A percentile compares a stretch with the other conserved stretches of the same genome.
These are phyloP conservation scores for Etheostoma cragini DNA, from an alignment of 2,113 vertebrate genomes.

Conservation along the genomic window DNA sequence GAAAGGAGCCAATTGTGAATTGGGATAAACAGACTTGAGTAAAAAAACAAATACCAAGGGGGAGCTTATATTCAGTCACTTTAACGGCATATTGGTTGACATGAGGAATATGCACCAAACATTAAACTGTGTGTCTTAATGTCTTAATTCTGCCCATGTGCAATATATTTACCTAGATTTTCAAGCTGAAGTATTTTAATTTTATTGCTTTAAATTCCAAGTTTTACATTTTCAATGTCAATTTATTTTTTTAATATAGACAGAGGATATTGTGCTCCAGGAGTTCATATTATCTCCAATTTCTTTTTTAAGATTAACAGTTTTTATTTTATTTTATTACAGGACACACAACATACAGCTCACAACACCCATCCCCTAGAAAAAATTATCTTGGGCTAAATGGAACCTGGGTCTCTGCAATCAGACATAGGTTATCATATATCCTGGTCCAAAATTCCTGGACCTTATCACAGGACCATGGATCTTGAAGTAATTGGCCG, in stretches of 20 bases:
- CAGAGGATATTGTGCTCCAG: not conserved
- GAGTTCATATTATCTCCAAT: too few relatives aligned
- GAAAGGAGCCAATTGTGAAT: not conserved
- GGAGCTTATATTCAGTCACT: not conserved
- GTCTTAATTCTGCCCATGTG: not conserved
- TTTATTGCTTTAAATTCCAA: not conserved
- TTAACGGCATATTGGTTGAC: not conserved
- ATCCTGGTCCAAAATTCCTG: too few relatives aligned
- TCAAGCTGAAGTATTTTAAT: not conserved
- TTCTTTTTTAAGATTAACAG: too few relatives aligned
- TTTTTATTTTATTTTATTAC: too few relatives aligned
- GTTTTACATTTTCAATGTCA: not conserved
- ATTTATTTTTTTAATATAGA: not conserved
- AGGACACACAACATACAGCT: too few relatives aligned
- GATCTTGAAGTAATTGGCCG: too few relatives aligned
- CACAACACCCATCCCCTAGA: too few relatives aligned
- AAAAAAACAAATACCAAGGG: not conserved
- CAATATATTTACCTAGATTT: not conserved
- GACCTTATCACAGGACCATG: too few relatives aligned
- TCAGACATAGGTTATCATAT: too few relatives aligned
- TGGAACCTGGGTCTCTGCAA: too few relatives aligned
- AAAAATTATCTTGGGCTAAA: too few relatives aligned
- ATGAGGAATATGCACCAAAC: not conserved
- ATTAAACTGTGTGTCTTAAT: not conserved
- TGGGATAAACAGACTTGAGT: not conserved